Conservation (phyloP, 2,797 vertebrate genomes). For the Hemibagrus guttatus region DNA sequence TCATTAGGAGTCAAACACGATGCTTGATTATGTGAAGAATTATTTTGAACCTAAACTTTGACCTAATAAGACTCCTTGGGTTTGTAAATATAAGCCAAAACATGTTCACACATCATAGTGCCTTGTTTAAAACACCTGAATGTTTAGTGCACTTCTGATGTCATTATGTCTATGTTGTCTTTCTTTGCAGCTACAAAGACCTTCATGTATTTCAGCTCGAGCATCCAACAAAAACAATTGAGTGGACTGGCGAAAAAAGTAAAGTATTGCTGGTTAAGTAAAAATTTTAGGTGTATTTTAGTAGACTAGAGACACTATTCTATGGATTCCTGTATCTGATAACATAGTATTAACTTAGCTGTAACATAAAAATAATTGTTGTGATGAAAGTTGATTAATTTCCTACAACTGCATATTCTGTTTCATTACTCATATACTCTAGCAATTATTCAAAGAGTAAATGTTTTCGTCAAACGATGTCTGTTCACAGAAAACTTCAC, state of each 20-base stretch:
- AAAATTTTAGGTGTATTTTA: too few species aligned
- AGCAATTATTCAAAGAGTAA: background rate
- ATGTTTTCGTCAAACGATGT: background rate
- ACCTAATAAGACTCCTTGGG: background rate
- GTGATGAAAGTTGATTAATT: background rate
- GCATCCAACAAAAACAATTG: slow-evolving; percentile 82
- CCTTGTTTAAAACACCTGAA: background rate
- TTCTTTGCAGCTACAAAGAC: slow-evolving; percentile 80
- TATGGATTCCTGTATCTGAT: background rate
- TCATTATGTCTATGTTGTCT: background rate
- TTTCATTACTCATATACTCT: background rate
- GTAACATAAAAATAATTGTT: background rate
- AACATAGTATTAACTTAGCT: background rate
- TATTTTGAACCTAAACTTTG: background rate
- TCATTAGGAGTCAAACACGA: background rate
- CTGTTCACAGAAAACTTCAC: background rate
- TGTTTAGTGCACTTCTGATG: background rate
- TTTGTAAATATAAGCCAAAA: background rate
- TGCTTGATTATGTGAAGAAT: background rate
- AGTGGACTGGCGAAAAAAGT: slow-evolving; percentile 86
- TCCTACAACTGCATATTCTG: background rate
- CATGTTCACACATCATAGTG: background rate
- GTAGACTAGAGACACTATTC: background rate
- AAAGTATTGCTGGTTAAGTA: background rate
- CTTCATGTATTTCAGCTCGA: slow-evolving; percentile 88